Conservation (phyloP, 92 coral and sea anemone species). For the Porites lobata region DNA sequence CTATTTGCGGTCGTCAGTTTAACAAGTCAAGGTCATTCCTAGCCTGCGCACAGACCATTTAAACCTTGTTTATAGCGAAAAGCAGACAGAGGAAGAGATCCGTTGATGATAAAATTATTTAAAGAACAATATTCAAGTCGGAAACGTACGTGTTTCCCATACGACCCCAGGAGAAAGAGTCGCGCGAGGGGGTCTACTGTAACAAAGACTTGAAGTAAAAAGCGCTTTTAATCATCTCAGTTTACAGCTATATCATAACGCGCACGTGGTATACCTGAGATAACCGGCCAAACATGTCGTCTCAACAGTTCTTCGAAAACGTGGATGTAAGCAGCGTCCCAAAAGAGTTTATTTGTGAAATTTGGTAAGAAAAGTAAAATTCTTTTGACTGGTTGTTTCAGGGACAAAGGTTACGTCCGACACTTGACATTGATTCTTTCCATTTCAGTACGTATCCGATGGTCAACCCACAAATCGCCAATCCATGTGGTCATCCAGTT, state of each 20-base stretch:
- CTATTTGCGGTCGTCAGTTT: conserved; percentile 6
- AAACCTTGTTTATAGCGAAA: background rate
- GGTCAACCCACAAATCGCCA: conserved; percentile 29
- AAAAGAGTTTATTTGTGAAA: conserved; percentile 31
- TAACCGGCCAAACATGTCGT: conserved; percentile 18
- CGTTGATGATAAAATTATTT: background rate
- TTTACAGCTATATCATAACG: conserved; percentile 21
- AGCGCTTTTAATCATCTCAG: conserved; percentile 11
- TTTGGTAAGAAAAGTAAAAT: conserved; percentile 33
- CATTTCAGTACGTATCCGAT: conserved; percentile 30
- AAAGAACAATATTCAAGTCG: conserved; percentile 18
- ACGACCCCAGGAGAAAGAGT: background rate
- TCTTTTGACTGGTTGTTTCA: conserved; percentile 22
- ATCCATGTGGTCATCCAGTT: conserved; percentile 30
- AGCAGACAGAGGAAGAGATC: conserved; percentile 6
- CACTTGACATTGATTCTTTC: background rate
- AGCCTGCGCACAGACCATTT: too few species aligned
- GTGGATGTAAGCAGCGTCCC: conserved; percentile 14
- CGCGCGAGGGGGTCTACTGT: conserved; percentile 31
- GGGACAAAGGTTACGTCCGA: background rate
- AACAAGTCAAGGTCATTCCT: conserved; percentile 5
- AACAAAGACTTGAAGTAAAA: conserved; percentile 19
- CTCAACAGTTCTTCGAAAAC: conserved; percentile 24
- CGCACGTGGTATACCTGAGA: conserved; percentile 17
- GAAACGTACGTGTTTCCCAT: conserved; percentile 12